phyloP scores from a whole-genome alignment of 35 echinoderm and acorn worm species.

The Lytechinus variegatus region DNA sequence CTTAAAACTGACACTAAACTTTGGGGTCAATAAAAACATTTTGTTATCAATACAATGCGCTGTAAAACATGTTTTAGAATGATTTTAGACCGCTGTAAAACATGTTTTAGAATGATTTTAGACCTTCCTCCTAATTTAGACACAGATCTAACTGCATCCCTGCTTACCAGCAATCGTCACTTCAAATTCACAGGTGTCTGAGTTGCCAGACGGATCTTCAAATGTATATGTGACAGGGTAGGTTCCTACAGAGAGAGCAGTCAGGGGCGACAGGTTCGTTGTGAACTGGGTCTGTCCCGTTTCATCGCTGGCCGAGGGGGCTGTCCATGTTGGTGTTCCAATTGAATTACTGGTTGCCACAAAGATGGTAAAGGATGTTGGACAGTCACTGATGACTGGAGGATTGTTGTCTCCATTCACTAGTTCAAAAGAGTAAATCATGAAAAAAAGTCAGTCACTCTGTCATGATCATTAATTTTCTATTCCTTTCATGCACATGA shows the following conservation, averaged over 20 bases:
- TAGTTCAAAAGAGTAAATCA: neutral
- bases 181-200: slow-evolving; percentile 2
- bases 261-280: slow-evolving; percentile 18
- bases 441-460: too few species aligned
- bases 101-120: too few species aligned
- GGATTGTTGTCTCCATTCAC: neutral
- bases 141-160: too few species aligned
- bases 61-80: too few species aligned
- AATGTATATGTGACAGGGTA: slow-evolving; percentile 51
- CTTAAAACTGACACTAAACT: too few species aligned
- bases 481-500: too few species aligned
- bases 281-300: slow-evolving; percentile 27
- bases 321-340: neutral
- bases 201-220: slow-evolving; percentile 13
- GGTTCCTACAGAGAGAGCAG: slow-evolving; percentile 36
- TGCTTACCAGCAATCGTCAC: slow-evolving; percentile 33
- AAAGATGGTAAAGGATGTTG: slow-evolving; percentile 41
- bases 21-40: too few species aligned
- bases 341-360: neutral
- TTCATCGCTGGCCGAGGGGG: neutral
- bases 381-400: slow-evolving; percentile 49
- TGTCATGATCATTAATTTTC: too few species aligned
- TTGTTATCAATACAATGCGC: too few species aligned
- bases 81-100: too few species aligned
- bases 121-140: too few species aligned